A percentile compares a stretch with the other conserved stretches of the same genome.
Evolutionary conservation across 2,797 vertebrate species (phyloP).

Genomic region (Pseudochirops cupreus): DNA sequence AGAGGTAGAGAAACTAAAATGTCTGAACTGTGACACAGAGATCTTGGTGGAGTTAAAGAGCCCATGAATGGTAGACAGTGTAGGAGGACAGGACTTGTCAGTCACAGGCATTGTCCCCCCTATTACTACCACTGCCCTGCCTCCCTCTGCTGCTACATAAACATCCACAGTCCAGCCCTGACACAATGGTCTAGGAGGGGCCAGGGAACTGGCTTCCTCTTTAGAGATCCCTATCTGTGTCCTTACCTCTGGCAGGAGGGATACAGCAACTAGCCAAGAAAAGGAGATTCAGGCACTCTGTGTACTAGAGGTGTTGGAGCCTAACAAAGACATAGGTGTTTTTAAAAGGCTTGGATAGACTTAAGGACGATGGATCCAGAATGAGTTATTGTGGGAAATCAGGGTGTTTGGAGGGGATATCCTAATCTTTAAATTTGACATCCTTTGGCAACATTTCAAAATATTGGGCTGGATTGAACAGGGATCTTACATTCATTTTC

Average conservation of each 20-base stretch:
- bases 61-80: not conserved
- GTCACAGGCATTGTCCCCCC: no score
- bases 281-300: not conserved
- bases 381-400: not conserved
- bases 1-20: not conserved
- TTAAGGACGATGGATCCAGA: not conserved
- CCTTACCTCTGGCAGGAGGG: slow-evolving; percentile 63
- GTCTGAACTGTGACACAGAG: slow-evolving; percentile 1
- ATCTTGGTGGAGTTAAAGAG: not conserved
- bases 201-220: slow-evolving; percentile 76
- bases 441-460: no score
- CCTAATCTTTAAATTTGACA: not conserved
- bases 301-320: not conserved
- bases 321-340: not conserved
- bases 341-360: slow-evolving; percentile 69
- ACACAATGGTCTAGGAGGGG: slow-evolving; percentile 79
- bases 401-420: not conserved
- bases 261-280: slow-evolving; percentile 21
- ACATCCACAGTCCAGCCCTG: not conserved
- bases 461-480: no score
- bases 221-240: slow-evolving; percentile 74
- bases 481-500: no score
- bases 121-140: no score
- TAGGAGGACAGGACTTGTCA: slow-evolving; percentile 1
- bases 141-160: not conserved